Evolutionary conservation across 2,797 vertebrate genomes (phyloP), one percentile per base, ranked within the genome.

Genomic region (Mastacembelus armatus): DNA sequence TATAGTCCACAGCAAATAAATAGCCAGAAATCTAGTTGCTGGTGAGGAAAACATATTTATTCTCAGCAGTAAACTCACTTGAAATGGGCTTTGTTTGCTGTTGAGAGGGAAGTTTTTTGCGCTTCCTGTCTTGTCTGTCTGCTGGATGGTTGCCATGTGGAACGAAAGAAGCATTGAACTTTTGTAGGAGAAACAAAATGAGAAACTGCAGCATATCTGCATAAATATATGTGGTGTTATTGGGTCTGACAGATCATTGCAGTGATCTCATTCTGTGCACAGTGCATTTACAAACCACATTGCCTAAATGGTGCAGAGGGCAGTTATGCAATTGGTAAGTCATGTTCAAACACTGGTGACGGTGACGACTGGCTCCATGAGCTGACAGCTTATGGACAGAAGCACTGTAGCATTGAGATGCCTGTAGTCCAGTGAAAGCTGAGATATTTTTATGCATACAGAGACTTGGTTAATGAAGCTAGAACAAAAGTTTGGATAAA

Each of bases 241-340:
- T 35, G 66, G 67, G 44, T 22, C 21, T 4, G 32, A 57, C 21
- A 52, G 48, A 36, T 47, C 12, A 47, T 40, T 29, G 50, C 33
- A 35, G 54, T 58, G 48, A 52, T 30, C 33, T 26, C 42, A 67
- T 51, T 59, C 30, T 52, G 51, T 3, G 29, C 62, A 51, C 58
- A 60, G 64, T 68, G 65, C 73, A 67, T 82, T 77, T 71, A 71
- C 40, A 69, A 80, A 66, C 81, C 74, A 73, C 40, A 63, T 59
- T 69, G 84, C 77, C 85, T 85, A 52, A 52, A 68, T 24, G 43
- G 60, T 64, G 42, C 8, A 5, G n/a, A 36, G 58, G 30, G 40
- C 56, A 44, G 48, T 68, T 57, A 60, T 56, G 50, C 18, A 49
- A 68, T 71, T 18, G 10, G 10, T 3, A 16, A 48, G 33, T 61